Conservation (phyloP, 2,888 invertebrate species). For the Cheilosia impressa region DNA sequence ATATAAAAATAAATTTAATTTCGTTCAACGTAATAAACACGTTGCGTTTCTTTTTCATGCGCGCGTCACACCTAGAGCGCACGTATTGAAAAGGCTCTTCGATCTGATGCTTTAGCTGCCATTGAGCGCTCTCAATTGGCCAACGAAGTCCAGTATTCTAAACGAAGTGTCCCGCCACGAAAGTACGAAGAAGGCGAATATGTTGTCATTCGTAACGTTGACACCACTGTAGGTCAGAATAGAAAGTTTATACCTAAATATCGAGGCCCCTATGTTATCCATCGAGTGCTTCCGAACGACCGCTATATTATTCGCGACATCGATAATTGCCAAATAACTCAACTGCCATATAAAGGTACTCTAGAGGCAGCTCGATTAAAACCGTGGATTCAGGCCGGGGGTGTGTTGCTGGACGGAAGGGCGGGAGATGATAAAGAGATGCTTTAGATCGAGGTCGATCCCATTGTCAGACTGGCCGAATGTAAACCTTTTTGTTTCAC, state of each 20-base stretch:
- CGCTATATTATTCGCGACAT: constrained; percentile 39
- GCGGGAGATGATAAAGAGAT: not conserved
- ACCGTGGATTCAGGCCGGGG: constrained; percentile 5
- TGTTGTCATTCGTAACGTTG: constrained; percentile 19
- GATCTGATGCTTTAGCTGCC: not conserved
- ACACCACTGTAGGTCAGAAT: constrained; percentile 19
- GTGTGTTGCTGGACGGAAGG: not conserved
- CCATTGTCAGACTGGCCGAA: not conserved
- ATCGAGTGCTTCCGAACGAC: constrained; percentile 44
- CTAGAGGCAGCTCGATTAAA: constrained; percentile 16
- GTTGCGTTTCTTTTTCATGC: too few relatives aligned
- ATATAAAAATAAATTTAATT: too few relatives aligned
- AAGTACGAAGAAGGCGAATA: constrained; percentile 34
- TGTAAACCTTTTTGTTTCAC: too few relatives aligned
- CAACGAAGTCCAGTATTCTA: constrained; percentile 17
- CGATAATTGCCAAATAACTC: constrained; percentile 38
- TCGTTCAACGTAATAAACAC: too few relatives aligned
- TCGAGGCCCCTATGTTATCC: constrained; percentile 35
- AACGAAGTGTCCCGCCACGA: constrained; percentile 14
- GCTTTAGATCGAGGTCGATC: constrained; percentile 1
- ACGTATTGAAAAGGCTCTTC: too few relatives aligned
- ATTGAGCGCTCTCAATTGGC: constrained; percentile 3
- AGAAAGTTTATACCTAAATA: constrained; percentile 33
- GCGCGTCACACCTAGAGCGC: too few relatives aligned
- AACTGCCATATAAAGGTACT: constrained; percentile 27